Evolutionary conservation across 2,797 vertebrate species (phyloP).

Genomic region (Lycodopsis pacificus): DNA sequence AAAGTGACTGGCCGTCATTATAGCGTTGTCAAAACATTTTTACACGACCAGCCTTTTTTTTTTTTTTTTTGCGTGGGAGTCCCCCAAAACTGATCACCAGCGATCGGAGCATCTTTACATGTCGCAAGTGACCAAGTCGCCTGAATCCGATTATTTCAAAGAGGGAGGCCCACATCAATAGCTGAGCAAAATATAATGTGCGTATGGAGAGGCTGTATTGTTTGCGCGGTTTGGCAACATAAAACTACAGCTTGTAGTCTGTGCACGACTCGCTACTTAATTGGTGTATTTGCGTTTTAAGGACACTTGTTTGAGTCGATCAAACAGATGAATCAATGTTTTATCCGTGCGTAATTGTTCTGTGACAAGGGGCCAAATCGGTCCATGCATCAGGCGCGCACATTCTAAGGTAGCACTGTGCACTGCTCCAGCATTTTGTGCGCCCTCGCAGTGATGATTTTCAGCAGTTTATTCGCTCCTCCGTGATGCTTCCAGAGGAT

Average conservation of each 20-base stretch:
- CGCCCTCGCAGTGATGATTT: conserved; percentile 31
- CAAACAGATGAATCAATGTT: background rate
- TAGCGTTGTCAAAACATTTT: conserved; percentile 26
- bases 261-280: conserved; percentile 36
- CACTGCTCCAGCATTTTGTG: conserved; percentile 40
- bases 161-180: background rate
- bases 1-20: conserved; percentile 47
- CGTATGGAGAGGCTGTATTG: conserved; percentile 17
- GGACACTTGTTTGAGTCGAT: conserved; percentile 50
- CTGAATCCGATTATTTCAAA: background rate
- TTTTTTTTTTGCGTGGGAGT: background rate
- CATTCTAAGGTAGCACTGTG: conserved; percentile 23
- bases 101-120: background rate
- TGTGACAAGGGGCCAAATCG: background rate
- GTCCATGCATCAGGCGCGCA: conserved; percentile 25
- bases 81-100: conserved; percentile 3
- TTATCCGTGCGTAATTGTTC: conserved; percentile 27
- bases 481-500: conserved; percentile 15
- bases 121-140: conserved; percentile 10
- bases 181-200: background rate
- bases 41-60: background rate
- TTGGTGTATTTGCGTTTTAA: conserved; percentile 27
- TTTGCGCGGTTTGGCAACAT: conserved; percentile 22
- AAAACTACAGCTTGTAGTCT: conserved; percentile 6
- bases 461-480: conserved; percentile 27